Evolutionary conservation across 23 tunicate species (phyloP).

Genomic region (Styela clava): DNA sequence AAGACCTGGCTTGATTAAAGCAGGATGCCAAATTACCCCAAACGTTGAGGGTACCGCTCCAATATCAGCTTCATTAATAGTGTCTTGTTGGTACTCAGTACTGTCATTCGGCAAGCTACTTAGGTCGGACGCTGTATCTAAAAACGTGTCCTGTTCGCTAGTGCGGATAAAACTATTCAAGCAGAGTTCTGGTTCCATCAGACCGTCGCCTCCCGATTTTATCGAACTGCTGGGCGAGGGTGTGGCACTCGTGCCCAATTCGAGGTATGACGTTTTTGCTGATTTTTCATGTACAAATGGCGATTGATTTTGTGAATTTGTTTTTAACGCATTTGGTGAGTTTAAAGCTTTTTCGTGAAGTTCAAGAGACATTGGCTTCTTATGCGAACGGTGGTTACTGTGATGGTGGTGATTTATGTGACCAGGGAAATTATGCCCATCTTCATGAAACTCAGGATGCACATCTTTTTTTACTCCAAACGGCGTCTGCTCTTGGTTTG

Average conservation of each 20-base stretch:
- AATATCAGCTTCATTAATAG: not conserved
- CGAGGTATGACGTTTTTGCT: constrained; percentile 29
- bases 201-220: not conserved
- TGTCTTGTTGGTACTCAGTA: not conserved
- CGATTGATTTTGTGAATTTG: not conserved
- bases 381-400: too few species aligned
- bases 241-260: constrained; percentile 22
- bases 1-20: not conserved
- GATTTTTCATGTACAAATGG: not conserved
- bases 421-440: not conserved
- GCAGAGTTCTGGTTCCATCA: constrained; percentile 13
- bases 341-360: too few species aligned
- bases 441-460: not conserved
- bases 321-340: not conserved
- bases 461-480: not conserved
- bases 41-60: not conserved
- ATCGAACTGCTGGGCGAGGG: constrained; percentile 25
- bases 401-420: not conserved
- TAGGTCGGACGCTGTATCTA: not conserved
- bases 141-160: not conserved
- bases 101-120: not conserved
- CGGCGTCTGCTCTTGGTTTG: not conserved
- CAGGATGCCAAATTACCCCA: constrained; percentile 34
- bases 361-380: too few species aligned
- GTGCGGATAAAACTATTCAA: constrained; percentile 19